Evolutionary conservation across 1,140 invertebrate genomes (phyloP), one percentile per base, ranked within the genome.

Genomic region (Neoseiulus cucumeris): DNA sequence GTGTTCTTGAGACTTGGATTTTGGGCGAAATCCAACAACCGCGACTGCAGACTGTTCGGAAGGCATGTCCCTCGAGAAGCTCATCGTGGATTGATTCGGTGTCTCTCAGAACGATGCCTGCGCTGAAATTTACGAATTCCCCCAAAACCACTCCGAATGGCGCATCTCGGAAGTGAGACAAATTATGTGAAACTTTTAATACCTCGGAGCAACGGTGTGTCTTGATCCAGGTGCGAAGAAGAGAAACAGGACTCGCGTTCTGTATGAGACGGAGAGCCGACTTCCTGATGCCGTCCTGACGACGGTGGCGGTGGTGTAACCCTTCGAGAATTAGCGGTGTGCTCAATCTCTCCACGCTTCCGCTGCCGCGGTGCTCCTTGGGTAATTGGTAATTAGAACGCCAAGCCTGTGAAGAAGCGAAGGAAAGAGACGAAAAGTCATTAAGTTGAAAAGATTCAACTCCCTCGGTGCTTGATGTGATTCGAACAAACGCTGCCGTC

Each of bases 111-210:
- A 39, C 4, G 9, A 39, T 4, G 33, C 9, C 4, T 39, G 33
- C 33, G 4, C 4, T 9, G 33, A 39, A 9, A 6, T 39, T 9
- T 39, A 39, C 33, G 33, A 39, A 39, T 39, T 39, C 33, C 33
- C 9, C 33, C 9, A 9, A 6, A 39, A 39, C 33, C 4, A 4
- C 4, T 39, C 4, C 33, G 9, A 39, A 9, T 39, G 4, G 4
- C 4, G 4, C 33, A 9, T 39, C 33, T 39, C 4, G 17, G 25
- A 59, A 59, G 51, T 20, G 51, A 59, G 51, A 59, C 51, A 59
- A 59, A 59, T 59, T 59, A 59, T 59, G 17, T 59, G 25, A 59
- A 59, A 59, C 51, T 59, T 59, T 59, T 59, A 59, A 59, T 59
- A 33, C 51, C 51, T 20, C 45, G n/a, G n/a, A n/a, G n/a, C 33